A percentile compares a stretch with the other conserved stretches of the same genome.
Conservation (phyloP, 2,888 invertebrate genomes). For the Amphipoea lucens region DNA sequence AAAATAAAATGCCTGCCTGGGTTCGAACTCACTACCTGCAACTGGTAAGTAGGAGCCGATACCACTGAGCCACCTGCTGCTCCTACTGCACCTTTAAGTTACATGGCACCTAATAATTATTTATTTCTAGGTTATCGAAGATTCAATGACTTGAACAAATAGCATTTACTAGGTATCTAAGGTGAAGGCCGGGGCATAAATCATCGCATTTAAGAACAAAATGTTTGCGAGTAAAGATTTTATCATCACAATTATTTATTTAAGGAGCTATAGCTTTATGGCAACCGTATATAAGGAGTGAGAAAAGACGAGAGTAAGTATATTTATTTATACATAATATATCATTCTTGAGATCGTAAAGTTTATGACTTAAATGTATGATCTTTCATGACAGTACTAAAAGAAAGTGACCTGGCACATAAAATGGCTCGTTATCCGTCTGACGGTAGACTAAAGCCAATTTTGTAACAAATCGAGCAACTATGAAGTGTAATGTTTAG, state of each 20-base stretch:
- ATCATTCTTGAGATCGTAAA: constrained; percentile 45
- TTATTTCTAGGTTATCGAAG: neutral
- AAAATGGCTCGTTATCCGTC: constrained; percentile 60
- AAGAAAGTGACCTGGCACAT: constrained; percentile 62
- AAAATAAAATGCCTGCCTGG: neutral
- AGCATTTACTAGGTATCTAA: neutral
- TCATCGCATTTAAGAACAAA: constrained; percentile 29
- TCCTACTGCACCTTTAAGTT: neutral
- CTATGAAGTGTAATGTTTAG: constrained; percentile 73
- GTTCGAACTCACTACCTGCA: neutral
- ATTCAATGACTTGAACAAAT: neutral
- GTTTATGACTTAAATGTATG: constrained; percentile 57
- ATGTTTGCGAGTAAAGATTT: constrained; percentile 30
- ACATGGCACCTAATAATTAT: no score
- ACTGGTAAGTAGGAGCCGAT: neutral
- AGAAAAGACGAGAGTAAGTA: constrained; percentile 21
- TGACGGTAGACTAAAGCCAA: constrained; percentile 53
- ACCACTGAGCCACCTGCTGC: neutral
- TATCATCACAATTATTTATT: constrained; percentile 42
- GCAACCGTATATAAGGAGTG: constrained; percentile 1
- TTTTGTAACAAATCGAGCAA: constrained; percentile 70
- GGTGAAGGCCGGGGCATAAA: neutral
- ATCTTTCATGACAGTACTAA: constrained; percentile 62
- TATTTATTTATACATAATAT: constrained; percentile 22
- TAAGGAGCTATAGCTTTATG: constrained; percentile 38